Evolutionary conservation across 2,113 vertebrate species (phyloP).

Genomic region (Ptyas mucosa): DNA sequence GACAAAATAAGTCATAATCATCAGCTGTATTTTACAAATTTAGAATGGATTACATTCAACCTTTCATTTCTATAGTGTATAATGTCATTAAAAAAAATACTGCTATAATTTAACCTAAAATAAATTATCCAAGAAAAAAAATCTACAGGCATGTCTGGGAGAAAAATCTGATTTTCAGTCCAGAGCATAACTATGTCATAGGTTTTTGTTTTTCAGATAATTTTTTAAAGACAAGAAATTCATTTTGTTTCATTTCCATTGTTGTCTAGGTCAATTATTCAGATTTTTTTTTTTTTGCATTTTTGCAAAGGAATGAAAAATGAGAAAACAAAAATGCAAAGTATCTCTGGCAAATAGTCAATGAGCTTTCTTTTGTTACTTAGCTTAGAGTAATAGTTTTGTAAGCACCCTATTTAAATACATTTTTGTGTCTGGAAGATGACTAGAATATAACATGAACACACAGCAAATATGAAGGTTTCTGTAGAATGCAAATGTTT

Average conservation of each 20-base stretch:
- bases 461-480: neutral
- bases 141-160: rapidly evolving
- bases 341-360: neutral
- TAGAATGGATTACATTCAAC: neutral
- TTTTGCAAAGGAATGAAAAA: neutral
- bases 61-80: neutral
- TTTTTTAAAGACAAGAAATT: neutral
- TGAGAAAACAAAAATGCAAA: neutral
- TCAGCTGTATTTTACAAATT: neutral
- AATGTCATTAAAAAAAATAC: neutral
- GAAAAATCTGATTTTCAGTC: neutral
- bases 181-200: neutral
- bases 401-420: neutral
- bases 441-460: neutral
- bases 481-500: neutral
- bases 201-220: neutral
- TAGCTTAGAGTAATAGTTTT: neutral
- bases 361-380: neutral
- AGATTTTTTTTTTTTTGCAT: neutral
- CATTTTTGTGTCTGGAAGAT: neutral
- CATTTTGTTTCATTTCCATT: neutral
- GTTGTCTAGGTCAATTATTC: neutral
- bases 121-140: neutral
- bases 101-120: neutral
- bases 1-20: neutral